phyloP scores from a whole-genome alignment of 37 sponge, comb jelly and placozoan genomes.

The Crambe crambe region DNA sequence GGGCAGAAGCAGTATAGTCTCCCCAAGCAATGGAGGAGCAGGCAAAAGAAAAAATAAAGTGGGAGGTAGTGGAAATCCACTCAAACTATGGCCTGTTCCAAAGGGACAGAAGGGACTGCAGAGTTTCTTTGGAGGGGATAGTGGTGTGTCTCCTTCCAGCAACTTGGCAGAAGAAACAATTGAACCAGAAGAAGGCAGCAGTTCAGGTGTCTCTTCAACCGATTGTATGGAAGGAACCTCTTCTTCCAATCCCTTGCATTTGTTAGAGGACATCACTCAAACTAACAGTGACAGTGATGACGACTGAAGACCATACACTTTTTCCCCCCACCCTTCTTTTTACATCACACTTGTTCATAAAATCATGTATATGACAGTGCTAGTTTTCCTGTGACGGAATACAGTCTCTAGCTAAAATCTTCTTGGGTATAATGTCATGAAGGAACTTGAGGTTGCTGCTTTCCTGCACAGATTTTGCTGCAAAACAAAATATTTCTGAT shows the following conservation, averaged over 20 bases:
- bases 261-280: conserved; percentile 17
- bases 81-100: conserved; percentile 70
- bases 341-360: background rate
- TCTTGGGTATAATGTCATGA: conserved; percentile 60
- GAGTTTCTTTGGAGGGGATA: conserved; percentile 13
- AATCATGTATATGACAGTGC: background rate
- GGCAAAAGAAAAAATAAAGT: conserved; percentile 40
- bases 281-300: conserved; percentile 48
- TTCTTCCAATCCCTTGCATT: background rate
- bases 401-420: conserved; percentile 47
- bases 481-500: too few relatives aligned
- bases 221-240: background rate
- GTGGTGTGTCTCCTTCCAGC: background rate
- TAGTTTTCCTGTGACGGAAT: background rate
- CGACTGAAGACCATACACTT: background rate
- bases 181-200: background rate
- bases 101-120: conserved; percentile 66
- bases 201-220: background rate
- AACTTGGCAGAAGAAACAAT: background rate
- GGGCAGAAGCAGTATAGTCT: background rate
- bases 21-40: conserved; percentile 26
- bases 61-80: conserved; percentile 43
- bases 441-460: conserved; percentile 48
- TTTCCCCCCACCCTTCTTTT: background rate
- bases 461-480: conserved; percentile 43